These are phyloP conservation scores for Cavia porcellus DNA, from an alignment of 2,113 vertebrate species.

Conservation along the genomic window DNA sequence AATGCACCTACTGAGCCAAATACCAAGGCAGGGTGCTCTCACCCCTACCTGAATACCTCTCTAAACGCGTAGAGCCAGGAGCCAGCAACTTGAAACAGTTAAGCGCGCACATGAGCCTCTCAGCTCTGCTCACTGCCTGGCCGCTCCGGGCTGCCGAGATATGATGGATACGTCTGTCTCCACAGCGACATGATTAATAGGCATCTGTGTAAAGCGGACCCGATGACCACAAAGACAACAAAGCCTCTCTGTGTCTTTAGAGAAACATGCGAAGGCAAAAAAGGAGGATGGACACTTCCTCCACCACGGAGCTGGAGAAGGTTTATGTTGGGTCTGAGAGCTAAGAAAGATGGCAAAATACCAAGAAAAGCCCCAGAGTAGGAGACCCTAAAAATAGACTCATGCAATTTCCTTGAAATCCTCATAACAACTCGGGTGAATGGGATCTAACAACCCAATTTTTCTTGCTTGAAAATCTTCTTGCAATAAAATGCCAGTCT, in stretches of 20 bases:
- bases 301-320: slow-evolving; percentile 49
- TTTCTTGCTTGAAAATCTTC: slow-evolving; percentile 75
- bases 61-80: background rate
- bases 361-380: slow-evolving; percentile 73
- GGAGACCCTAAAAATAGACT: slow-evolving; percentile 73
- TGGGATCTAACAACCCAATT: slow-evolving; percentile 73
- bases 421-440: slow-evolving; percentile 73
- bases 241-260: slow-evolving; percentile 77
- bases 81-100: slow-evolving; percentile 54
- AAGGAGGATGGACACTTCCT: slow-evolving; percentile 73
- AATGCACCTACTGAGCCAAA: background rate
- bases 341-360: slow-evolving; percentile 73
- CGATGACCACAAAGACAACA: slow-evolving; percentile 67
- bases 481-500: slow-evolving; percentile 59
- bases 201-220: slow-evolving; percentile 78
- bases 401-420: slow-evolving; percentile 78
- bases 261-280: slow-evolving; percentile 64
- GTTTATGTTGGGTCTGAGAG: slow-evolving; percentile 72
- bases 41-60: background rate
- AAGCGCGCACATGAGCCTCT: slow-evolving; percentile 47
- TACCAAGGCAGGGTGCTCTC: background rate
- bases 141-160: slow-evolving; percentile 71
- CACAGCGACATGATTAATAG: slow-evolving; percentile 84
- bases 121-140: slow-evolving; percentile 52
- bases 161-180: slow-evolving; percentile 83